Percentiles rank a stretch among this genome's conserved stretches.
Evolutionary conservation across 37 sponge, comb jelly and placozoan species (phyloP).

Genomic region (Spongilla lacustris): DNA sequence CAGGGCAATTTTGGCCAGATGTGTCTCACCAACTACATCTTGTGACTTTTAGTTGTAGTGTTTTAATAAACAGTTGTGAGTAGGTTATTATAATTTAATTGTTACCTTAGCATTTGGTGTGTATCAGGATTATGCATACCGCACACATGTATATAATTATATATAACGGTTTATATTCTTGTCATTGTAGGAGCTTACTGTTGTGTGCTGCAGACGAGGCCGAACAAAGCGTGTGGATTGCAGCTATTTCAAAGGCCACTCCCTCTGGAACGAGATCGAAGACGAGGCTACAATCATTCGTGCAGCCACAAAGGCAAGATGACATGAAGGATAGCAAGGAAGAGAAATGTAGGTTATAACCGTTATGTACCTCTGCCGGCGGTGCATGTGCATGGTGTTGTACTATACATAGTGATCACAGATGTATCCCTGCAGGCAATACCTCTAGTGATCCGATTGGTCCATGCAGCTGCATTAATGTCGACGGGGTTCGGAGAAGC

Average conservation of each 20-base stretch:
- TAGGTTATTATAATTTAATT: too few relatives aligned
- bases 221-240: neutral
- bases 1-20: too few relatives aligned
- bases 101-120: too few relatives aligned
- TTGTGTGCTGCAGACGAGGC: neutral
- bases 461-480: neutral
- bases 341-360: too few relatives aligned
- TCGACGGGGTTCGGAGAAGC: neutral
- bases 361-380: too few relatives aligned
- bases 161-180: too few relatives aligned
- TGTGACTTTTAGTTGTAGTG: too few relatives aligned
- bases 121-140: too few relatives aligned
- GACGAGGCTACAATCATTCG: neutral
- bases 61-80: too few relatives aligned
- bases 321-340: neutral
- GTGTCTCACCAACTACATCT: too few relatives aligned
- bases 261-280: neutral
- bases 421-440: neutral
- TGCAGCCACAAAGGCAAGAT: neutral
- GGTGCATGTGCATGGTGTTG: neutral
- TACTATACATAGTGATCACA: neutral
- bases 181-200: neutral
- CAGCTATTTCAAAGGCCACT: neutral
- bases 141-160: too few relatives aligned
- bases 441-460: too few relatives aligned